Evolutionary conservation across 1,140 invertebrate species (phyloP).

Genomic region (Reticulitermes speratus): DNA sequence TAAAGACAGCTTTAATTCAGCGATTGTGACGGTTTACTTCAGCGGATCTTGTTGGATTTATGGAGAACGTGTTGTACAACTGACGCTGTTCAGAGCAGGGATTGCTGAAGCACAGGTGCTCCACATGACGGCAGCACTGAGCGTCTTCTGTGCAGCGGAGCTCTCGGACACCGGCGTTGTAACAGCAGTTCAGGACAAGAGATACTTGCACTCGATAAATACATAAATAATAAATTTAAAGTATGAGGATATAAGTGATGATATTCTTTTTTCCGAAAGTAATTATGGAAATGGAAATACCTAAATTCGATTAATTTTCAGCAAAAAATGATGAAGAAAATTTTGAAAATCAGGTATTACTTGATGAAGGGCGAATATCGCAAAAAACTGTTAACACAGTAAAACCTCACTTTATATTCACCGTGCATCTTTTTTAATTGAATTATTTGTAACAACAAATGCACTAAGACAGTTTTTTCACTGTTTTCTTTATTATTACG

Average conservation of each 20-base stretch:
- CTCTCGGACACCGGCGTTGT: conserved; percentile 40
- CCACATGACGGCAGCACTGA: conserved; percentile 44
- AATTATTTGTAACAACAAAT: too few species aligned
- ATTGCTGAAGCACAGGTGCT: conserved; percentile 49
- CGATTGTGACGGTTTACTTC: conserved; percentile 30
- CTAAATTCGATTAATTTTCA: neutral
- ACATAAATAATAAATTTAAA: neutral
- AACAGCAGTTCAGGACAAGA: conserved; percentile 41
- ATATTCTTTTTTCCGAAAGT: neutral
- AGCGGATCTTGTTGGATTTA: conserved; percentile 50
- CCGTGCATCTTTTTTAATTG: too few species aligned
- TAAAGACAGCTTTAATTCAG: neutral
- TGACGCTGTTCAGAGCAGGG: conserved; percentile 51
- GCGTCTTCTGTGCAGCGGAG: conserved; percentile 45
- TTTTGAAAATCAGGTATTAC: neutral
- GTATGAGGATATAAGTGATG: neutral
- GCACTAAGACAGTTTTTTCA: too few species aligned
- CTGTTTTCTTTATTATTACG: too few species aligned
- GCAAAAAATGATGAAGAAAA: neutral
- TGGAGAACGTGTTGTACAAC: conserved; percentile 50
- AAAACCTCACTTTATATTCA: too few species aligned
- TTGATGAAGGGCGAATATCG: neutral
- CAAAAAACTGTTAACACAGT: too few species aligned
- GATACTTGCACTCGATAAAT: too few species aligned
- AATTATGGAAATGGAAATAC: neutral